Percentiles rank a stretch among this genome's conserved stretches.
Evolutionary conservation across 2,113 vertebrate species (phyloP).

Genomic region (Oreochromis niloticus): DNA sequence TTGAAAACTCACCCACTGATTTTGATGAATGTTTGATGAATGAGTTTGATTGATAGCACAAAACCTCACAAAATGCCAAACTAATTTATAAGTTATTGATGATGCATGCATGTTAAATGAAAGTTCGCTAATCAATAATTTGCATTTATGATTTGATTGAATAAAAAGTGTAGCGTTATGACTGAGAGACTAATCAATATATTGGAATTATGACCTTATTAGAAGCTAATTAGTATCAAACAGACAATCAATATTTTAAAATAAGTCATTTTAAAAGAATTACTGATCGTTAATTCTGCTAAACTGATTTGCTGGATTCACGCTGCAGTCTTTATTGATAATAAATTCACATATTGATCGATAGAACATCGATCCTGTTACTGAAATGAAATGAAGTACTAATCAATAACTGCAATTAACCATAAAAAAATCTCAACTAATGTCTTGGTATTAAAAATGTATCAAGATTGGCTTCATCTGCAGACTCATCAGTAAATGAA

Average conservation of each 20-base stretch:
- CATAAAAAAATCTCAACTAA: neutral
- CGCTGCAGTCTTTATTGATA: neutral
- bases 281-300: neutral
- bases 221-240: neutral
- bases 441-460: neutral
- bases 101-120: neutral
- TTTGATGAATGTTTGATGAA: no score
- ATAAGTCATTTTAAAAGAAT: neutral
- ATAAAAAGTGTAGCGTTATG: neutral
- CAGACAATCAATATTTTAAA: neutral
- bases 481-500: neutral
- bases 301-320: neutral
- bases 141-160: neutral
- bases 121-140: neutral
- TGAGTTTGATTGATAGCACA: neutral
- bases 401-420: neutral
- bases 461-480: neutral
- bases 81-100: neutral
- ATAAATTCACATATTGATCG: neutral
- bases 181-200: neutral
- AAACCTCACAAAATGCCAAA: neutral
- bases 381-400: neutral
- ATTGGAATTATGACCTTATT: neutral
- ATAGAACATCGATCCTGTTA: neutral
- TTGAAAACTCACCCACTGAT: neutral